Conservation (phyloP, 2,888 invertebrate species). For the Scrobipalpa costella region DNA sequence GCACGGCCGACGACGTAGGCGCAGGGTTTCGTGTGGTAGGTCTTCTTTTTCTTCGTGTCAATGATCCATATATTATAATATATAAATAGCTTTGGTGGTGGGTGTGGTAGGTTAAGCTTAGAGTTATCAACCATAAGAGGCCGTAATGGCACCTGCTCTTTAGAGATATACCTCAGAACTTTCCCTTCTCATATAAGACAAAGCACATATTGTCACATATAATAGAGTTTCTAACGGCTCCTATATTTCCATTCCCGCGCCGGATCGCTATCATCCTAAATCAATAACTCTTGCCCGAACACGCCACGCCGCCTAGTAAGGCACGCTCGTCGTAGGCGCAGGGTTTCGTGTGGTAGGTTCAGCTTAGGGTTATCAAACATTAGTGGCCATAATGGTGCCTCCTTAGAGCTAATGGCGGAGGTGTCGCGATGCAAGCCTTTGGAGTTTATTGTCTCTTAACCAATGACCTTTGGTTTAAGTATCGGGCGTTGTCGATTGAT, state of each 20-base stretch:
- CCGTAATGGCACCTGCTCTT: no score
- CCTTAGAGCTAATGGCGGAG: neutral
- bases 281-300: conserved; percentile 19
- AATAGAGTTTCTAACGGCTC: neutral
- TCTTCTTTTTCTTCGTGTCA: no score
- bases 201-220: conserved; percentile 2
- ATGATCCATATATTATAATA: no score
- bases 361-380: conserved; percentile 19
- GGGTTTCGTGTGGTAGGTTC: conserved; percentile 9
- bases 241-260: conserved; percentile 16
- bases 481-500: neutral
- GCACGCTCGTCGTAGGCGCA: conserved; percentile 25
- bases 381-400: neutral
- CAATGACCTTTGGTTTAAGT: neutral
- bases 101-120: no score
- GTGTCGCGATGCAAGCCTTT: neutral
- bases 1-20: conserved; percentile 24
- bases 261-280: conserved; percentile 23
- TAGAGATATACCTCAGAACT: no score
- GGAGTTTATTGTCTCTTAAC: neutral
- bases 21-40: conserved; percentile 18
- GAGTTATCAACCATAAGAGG: no score
- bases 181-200: no score
- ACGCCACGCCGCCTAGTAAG: conserved; percentile 9
- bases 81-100: no score